A percentile compares a stretch with the other conserved stretches of the same genome.
Conservation (phyloP, 2,113 vertebrate species). For the Micromys minutus region DNA sequence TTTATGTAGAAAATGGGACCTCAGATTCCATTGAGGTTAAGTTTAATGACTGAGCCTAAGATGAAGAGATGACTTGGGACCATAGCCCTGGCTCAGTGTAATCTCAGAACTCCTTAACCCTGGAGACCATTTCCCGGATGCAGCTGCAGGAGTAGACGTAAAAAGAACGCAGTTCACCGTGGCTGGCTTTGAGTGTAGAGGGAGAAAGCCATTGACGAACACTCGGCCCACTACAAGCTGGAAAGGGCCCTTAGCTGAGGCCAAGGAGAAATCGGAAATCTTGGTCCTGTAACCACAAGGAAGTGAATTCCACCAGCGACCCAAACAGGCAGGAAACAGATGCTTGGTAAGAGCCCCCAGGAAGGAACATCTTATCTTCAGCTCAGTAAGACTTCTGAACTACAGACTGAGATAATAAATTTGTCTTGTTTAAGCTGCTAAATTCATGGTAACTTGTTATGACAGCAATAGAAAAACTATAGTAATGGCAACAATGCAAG, state of each 20-base stretch:
- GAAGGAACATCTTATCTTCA: not conserved
- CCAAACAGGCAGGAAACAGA: not conserved
- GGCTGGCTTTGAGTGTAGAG: not conserved
- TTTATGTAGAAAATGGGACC: not conserved
- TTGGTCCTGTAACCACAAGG: not conserved
- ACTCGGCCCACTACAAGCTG: not conserved
- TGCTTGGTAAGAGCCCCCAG: not conserved
- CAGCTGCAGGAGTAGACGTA: not conserved
- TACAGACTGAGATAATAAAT: constrained; percentile 22
- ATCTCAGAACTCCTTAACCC: not conserved
- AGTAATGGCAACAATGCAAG: constrained; percentile 10
- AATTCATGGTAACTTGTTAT: constrained; percentile 27
- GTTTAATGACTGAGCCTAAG: not conserved
- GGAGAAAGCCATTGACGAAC: not conserved
- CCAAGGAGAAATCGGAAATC: not conserved
- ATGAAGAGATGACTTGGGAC: not conserved
- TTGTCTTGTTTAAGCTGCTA: constrained; percentile 39
- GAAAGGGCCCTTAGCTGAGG: not conserved
- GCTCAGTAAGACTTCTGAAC: constrained; percentile 32
- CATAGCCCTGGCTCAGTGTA: not conserved
- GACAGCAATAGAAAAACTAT: constrained; percentile 25
- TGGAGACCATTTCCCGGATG: not conserved
- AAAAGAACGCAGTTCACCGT: not conserved
- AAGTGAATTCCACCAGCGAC: constrained; percentile 6
- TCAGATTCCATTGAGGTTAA: not conserved